Evolutionary conservation across 2,113 vertebrate genomes (phyloP).

Genomic region (Pyrgilauda ruficollis): DNA sequence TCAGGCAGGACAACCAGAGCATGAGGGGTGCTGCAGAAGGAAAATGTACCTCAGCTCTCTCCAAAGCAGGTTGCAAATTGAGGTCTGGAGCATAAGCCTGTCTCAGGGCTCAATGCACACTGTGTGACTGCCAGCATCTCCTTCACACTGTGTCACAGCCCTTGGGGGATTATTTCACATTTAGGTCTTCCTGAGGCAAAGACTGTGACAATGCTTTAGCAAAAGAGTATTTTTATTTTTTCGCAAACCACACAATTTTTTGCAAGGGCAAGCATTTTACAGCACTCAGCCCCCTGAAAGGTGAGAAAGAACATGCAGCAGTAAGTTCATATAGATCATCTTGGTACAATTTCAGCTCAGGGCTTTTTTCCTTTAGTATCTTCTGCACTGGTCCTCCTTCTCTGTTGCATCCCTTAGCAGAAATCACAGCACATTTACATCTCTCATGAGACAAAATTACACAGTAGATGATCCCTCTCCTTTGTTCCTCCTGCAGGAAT

Average conservation of each 20-base stretch:
- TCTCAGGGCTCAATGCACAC: rapidly evolving
- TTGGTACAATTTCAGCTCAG: not conserved
- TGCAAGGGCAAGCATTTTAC: not conserved
- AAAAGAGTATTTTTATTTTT: not conserved
- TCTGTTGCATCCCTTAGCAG: not conserved
- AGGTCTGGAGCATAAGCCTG: not conserved
- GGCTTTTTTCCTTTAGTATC: not conserved
- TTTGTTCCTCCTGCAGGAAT: not conserved
- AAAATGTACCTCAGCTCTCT: not conserved
- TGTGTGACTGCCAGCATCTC: not conserved
- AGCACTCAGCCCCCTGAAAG: not conserved
- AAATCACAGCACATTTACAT: not conserved
- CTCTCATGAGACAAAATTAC: not conserved
- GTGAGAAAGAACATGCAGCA: not conserved
- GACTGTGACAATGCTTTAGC: not conserved
- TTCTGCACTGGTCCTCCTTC: not conserved
- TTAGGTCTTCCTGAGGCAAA: not conserved
- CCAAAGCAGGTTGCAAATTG: not conserved
- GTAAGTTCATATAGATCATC: not conserved
- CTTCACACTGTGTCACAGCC: rapidly evolving
- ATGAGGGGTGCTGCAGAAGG: not conserved
- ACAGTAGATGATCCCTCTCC: not conserved
- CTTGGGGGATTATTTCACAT: not conserved
- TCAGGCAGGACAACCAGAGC: not conserved
- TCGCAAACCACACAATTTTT: not conserved